phyloP scores from a whole-genome alignment of 2,888 invertebrate genomes.

The Lochmaea crataegi region DNA sequence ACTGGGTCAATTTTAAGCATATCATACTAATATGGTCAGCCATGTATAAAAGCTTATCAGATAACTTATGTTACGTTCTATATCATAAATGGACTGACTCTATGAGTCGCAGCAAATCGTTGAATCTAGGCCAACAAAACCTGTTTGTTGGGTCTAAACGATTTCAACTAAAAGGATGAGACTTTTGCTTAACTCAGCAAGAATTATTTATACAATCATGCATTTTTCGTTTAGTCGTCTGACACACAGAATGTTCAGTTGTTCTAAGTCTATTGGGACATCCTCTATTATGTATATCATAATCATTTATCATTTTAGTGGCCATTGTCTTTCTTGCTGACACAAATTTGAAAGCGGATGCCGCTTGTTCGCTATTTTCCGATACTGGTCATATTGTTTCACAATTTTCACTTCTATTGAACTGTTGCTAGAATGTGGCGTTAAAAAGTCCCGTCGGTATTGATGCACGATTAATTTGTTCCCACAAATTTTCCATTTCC shows the following conservation, averaged over 20 bases:
- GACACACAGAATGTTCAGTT: not conserved
- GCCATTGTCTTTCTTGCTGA: constrained; percentile 17
- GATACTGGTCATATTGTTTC: constrained; percentile 13
- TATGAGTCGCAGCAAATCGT: not conserved
- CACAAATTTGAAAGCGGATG: constrained; percentile 21
- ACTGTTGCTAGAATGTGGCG: not conserved
- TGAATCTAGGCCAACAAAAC: not conserved
- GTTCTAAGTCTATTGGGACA: not conserved
- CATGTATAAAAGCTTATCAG: constrained; percentile 31
- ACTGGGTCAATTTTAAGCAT: constrained; percentile 27
- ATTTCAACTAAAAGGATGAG: no score
- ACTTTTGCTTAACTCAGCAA: not conserved
- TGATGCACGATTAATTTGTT: constrained; percentile 12
- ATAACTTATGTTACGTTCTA: constrained; percentile 20
- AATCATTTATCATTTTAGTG: constrained; percentile 28
- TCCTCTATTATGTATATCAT: not conserved
- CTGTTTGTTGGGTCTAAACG: not conserved
- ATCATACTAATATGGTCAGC: constrained; percentile 25
- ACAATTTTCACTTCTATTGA: constrained; percentile 23
- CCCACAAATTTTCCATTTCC: not conserved
- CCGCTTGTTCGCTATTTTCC: constrained; percentile 6
- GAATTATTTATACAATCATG: not conserved
- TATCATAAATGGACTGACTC: not conserved
- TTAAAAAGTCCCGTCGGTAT: not conserved
- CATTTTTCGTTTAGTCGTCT: not conserved